Base-by-base conservation (phyloP, 2,888 invertebrate species). In the Gibbula magus region DNA sequence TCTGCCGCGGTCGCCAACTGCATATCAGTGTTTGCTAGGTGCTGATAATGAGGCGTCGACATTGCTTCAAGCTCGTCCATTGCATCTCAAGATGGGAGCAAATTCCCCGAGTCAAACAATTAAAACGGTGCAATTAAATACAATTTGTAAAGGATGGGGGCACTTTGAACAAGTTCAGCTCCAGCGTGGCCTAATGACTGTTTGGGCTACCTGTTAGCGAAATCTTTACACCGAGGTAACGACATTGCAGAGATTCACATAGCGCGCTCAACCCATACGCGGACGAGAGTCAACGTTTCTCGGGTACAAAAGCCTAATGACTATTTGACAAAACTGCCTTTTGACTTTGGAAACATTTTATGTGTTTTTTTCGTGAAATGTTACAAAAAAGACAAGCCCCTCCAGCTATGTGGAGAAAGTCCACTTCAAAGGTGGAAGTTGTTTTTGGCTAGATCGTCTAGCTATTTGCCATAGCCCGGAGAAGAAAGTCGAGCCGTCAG, bases 301-400 rank as follows among this genome's bases (percentile, higher is more conserved):
- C 20, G 29, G 39, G 35, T 70, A 70, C 18, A 70, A 5, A 70
- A 70, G 8, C 70, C 70, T 70, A 39, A 70, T 32, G 70, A 70
- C 70, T 70, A 70, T 70, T 70, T 70, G 39, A 35, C 35, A 32
- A 70, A 20, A 32, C 35, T 35, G 70, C 32, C 70, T 32, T 32
- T 20, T 70, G 70, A 70, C 70, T 70, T 70, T 16, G 70, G 35
- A 70, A 70, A 70, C 70, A 70, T 70, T 70, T 70, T 70, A 70
- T 35, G 35, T 35, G 32, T 70, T 70, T 70, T 35, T 70, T 35
- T 45, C 10, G 35, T 35, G 35, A 70, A 70, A 70, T 70, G 70
- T 32, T 70, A 70, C 18, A 35, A 70, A 70, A 70, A 70, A 70
- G 70, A 70, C 70, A 35, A 39, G 39, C 29, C 39, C 66, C 70